phyloP scores from a whole-genome alignment of 2,888 invertebrate species.

The Cotesia congregata region DNA sequence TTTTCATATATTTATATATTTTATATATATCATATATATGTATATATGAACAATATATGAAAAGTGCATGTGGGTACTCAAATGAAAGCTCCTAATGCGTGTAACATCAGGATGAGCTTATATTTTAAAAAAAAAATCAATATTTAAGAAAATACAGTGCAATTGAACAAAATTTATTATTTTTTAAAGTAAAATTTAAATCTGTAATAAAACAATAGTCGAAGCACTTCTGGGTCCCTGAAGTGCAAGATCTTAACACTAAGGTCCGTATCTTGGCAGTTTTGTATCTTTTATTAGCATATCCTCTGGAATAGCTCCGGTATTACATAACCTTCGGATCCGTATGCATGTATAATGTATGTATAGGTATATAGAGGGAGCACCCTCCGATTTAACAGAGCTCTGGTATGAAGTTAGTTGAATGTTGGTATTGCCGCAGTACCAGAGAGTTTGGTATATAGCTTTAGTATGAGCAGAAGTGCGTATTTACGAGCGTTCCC shows the following conservation, averaged over 20 bases:
- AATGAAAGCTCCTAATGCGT: no score
- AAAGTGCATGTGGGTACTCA: no score
- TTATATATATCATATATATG: no score
- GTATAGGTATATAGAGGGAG: not conserved
- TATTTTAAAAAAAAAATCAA: no score
- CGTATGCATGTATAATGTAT: not conserved
- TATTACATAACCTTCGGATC: slow-evolving; percentile 35
- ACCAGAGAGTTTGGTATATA: slow-evolving; percentile 39
- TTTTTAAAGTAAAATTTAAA: no score
- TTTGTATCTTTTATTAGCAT: slow-evolving; percentile 69
- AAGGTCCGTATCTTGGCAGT: slow-evolving; percentile 56
- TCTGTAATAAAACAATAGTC: no score
- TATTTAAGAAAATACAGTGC: no score
- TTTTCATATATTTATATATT: no score
- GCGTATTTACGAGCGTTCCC: slow-evolving; percentile 71
- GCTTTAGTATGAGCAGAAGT: slow-evolving; percentile 63
- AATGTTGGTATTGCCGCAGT: slow-evolving; percentile 3
- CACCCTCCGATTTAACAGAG: slow-evolving; percentile 42
- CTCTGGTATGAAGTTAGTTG: not conserved
- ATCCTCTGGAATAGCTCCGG: slow-evolving; percentile 63
- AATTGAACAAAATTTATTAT: no score
- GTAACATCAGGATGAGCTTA: no score
- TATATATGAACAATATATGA: no score
- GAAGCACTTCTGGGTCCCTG: not conserved
- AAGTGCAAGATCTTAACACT: slow-evolving; percentile 41